Evolutionary conservation across 2,888 invertebrate species (phyloP).

Genomic region (Cerastis rubricosa): DNA sequence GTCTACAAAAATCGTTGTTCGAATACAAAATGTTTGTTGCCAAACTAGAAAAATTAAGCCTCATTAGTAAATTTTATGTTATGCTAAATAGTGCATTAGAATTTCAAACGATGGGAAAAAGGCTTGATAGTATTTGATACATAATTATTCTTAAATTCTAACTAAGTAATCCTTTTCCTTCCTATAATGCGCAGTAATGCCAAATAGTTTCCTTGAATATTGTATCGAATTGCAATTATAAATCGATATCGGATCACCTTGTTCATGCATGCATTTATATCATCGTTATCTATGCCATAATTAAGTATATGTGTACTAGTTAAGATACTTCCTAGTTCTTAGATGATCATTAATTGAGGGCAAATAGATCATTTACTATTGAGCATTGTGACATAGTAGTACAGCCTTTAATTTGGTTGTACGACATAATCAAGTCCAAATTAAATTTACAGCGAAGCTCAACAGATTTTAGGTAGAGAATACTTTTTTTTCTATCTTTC

Average conservation of each 20-base stretch:
- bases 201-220: background rate
- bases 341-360: background rate
- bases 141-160: background rate
- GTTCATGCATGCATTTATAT: background rate
- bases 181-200: background rate
- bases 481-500: no score
- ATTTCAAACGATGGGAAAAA: background rate
- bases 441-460: background rate
- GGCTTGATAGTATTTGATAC: background rate
- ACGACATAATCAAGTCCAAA: background rate
- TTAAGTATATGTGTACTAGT: background rate
- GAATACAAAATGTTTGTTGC: slow-evolving; percentile 31
- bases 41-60: slow-evolving; percentile 8
- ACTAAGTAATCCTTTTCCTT: background rate
- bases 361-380: background rate
- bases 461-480: background rate
- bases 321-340: background rate
- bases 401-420: no score
- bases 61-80: background rate
- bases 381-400: background rate
- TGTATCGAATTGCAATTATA: background rate
- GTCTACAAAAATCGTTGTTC: slow-evolving; percentile 23
- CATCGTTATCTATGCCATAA: background rate
- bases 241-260: background rate
- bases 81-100: background rate